A percentile compares a stretch with the other conserved stretches of the same genome.
These are phyloP conservation scores for Sebastes oblongus DNA, from an alignment of 2,797 vertebrate species.

Conservation along the genomic window DNA sequence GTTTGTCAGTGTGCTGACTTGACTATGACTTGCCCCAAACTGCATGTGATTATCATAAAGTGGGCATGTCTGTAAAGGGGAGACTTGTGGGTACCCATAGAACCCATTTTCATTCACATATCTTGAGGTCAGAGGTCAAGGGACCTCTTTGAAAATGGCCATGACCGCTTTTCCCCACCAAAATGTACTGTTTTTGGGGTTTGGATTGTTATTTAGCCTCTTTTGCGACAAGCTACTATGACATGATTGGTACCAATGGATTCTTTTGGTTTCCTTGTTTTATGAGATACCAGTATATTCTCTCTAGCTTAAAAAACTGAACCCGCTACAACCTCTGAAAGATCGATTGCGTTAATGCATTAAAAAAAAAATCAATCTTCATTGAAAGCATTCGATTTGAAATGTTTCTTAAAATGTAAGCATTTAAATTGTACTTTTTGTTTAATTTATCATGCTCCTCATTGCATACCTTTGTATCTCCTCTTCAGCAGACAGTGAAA, in stretches of 20 bases:
- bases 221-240: not conserved
- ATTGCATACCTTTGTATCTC: not conserved
- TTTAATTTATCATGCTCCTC: not conserved
- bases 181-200: too few relatives aligned
- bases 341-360: not conserved
- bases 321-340: not conserved
- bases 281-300: not conserved
- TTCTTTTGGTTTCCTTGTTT: not conserved
- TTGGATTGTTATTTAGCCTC: too few relatives aligned
- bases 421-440: not conserved
- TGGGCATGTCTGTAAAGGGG: too few relatives aligned
- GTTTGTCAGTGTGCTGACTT: too few relatives aligned
- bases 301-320: not conserved
- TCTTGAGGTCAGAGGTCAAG: accelerated
- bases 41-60: too few relatives aligned
- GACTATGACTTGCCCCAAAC: too few relatives aligned
- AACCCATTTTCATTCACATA: too few relatives aligned
- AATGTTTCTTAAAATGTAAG: not conserved
- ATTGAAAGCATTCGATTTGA: not conserved
- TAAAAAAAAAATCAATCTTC: not conserved
- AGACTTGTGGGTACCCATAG: accelerated
- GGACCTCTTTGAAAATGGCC: too few relatives aligned
- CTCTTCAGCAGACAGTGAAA: not conserved
- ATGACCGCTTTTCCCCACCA: too few relatives aligned
- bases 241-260: not conserved